Evolutionary conservation across 2,888 invertebrate species (phyloP).

Genomic region (Volucella bombylans): DNA sequence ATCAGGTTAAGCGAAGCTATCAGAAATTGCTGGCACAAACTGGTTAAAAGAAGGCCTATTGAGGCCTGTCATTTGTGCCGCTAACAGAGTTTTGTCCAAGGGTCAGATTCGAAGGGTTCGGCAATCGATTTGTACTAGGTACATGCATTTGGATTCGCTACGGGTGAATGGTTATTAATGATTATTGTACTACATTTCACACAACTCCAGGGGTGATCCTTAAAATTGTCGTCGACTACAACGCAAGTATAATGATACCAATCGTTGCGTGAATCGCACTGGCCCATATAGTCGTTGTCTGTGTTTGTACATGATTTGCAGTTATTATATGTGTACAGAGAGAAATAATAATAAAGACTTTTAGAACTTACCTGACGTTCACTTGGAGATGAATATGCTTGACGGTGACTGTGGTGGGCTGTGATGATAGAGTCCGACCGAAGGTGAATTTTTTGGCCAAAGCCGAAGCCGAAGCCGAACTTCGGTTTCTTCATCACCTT

Average conservation of each 20-base stretch:
- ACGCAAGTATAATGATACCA: conserved; percentile 14
- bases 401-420: too few species aligned
- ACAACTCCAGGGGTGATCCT: conserved; percentile 10
- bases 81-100: too few species aligned
- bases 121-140: not conserved
- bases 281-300: conserved; percentile 19
- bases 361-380: too few species aligned
- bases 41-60: not conserved
- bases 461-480: too few species aligned
- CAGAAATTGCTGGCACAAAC: not conserved
- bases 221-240: not conserved
- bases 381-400: too few species aligned
- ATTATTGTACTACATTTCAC: not conserved
- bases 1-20: not conserved
- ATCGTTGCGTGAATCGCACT: too few species aligned
- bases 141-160: not conserved
- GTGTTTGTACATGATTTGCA: conserved; percentile 17
- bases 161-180: not conserved
- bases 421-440: too few species aligned
- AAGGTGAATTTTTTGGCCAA: too few species aligned
- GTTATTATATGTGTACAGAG: not conserved
- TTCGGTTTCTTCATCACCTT: too few species aligned
- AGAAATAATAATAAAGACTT: too few species aligned
- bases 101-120: not conserved
- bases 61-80: too few species aligned